phyloP scores from a whole-genome alignment of 2,113 vertebrate species.

The Pachycephala philippinensis region DNA sequence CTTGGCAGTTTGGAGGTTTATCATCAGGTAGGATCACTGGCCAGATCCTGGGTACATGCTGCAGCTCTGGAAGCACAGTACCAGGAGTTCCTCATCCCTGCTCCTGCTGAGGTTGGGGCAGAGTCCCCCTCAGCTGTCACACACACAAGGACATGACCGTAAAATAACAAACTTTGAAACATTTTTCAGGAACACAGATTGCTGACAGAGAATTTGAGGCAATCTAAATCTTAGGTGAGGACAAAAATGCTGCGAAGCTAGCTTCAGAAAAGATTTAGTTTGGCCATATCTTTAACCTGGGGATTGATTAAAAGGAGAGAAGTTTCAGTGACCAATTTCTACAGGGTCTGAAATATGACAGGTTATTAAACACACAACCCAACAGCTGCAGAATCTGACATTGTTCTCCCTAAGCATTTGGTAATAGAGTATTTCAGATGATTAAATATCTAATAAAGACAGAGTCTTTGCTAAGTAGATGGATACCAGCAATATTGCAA shows the following conservation, averaged over 20 bases:
- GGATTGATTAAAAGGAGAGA: background rate
- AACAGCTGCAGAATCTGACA: conserved; percentile 5
- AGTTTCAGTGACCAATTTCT: background rate
- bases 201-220: background rate
- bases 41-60: rapidly evolving
- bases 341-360: background rate
- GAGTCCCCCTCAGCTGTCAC: background rate
- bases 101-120: background rate
- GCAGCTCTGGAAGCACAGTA: background rate
- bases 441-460: conserved; percentile 44
- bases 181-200: background rate
- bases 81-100: rapidly evolving
- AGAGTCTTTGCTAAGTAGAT: conserved; percentile 14
- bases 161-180: background rate
- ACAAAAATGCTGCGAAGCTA: background rate
- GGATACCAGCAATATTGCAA: conserved; percentile 33
- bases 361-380: conserved; percentile 15
- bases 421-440: conserved; percentile 18
- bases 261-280: background rate
- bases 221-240: background rate
- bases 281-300: background rate
- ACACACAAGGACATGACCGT: background rate
- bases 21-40: background rate
- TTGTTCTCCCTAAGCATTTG: conserved; percentile 18
- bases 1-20: background rate